Percentiles rank a stretch among this genome's conserved stretches.
These are phyloP conservation scores for Formica selysi DNA, from an alignment of 1,140 invertebrate species.

Conservation along the genomic window DNA sequence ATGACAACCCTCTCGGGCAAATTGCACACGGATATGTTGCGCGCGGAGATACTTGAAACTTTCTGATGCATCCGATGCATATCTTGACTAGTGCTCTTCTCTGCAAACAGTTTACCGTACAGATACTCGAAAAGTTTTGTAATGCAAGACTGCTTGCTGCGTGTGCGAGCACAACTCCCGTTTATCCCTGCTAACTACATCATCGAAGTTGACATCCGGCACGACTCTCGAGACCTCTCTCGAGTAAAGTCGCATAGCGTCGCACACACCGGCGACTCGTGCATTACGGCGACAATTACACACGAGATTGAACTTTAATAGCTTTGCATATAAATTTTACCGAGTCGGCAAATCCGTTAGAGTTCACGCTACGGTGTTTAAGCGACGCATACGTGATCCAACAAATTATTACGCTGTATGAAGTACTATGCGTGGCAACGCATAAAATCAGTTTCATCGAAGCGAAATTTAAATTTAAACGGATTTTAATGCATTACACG, in stretches of 20 bases:
- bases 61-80: constrained; percentile 4
- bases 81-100: neutral
- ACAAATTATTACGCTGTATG: neutral
- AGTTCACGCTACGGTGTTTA: neutral
- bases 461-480: constrained; percentile 22
- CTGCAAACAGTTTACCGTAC: neutral
- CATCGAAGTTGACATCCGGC: constrained; percentile 7
- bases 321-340: constrained; percentile 25
- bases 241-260: constrained; percentile 16
- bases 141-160: constrained; percentile 12
- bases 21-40: neutral
- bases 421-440: neutral
- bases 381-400: constrained; percentile 14
- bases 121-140: constrained; percentile 31
- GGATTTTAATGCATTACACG: neutral
- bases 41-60: constrained; percentile 24
- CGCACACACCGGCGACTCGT: neutral
- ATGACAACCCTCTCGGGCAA: neutral
- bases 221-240: constrained; percentile 25
- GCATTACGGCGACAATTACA: constrained; percentile 24
- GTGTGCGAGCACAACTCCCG: neutral
- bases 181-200: constrained; percentile 41
- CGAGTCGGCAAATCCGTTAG: constrained; percentile 10
- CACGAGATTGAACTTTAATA: constrained; percentile 50
- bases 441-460: neutral